Base-by-base conservation (phyloP, 2,888 invertebrate species). In the Torymus tubicola region DNA sequence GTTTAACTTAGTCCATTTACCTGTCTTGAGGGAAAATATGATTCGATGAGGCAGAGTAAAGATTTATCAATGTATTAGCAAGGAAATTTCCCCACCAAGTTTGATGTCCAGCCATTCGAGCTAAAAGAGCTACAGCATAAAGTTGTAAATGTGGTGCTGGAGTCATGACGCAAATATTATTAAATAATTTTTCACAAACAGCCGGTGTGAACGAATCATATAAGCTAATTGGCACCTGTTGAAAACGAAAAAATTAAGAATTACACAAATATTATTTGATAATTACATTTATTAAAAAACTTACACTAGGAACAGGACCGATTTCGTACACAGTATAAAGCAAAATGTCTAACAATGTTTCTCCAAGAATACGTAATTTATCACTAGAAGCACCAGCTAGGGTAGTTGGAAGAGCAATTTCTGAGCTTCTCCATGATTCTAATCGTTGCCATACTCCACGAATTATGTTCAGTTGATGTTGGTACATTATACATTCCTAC, bases 21-120 rank as follows among this genome's bases (percentile, higher is more conserved):
- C 97, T 94, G 91, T 98, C 97, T 86, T 97, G 95, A 14, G 97
- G 96, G 84, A 96, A 96, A 69, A 96, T 95, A 85, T 94, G 93
- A 42, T 94, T 95, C 85, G 96, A 96, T 64, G 95, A 94, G 0
- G 95, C 94, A 0, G 95, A 94, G 89, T 96, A 97, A 86, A 97
- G 94, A 82, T 93, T 93, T 24, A 94, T 94, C 78, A 98, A 93
- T 42, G 95, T 96, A 86, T 95, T 95, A 0, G 97, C 96, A n/a
- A 98, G 92, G 87, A 96, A 97, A 84, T 95, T 94, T 61, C 98
- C 98, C 98, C 98, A 98, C 96, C 97, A 98, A 12, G 93, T 92
- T 88, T 95, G 94, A 77, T 93, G 92, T 70, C 95, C 95, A 87
- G 95, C 95, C 88, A 95, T 94, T 70, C 96, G 93, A 78, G 97